phyloP scores from a whole-genome alignment of 2,113 vertebrate species.

The Heliornis fulica region DNA sequence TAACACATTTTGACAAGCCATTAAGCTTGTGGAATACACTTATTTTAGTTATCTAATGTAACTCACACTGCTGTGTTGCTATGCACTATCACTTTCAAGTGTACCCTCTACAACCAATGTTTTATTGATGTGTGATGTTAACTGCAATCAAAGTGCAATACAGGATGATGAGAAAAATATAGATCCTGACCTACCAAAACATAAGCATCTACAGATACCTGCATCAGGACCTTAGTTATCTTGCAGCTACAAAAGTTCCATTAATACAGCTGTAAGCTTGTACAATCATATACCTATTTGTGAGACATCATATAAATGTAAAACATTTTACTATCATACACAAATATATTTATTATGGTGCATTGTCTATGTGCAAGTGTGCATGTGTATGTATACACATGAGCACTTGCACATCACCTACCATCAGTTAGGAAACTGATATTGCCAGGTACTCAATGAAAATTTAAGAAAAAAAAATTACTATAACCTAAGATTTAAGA shows the following conservation, averaged over 20 bases:
- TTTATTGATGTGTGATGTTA: not conserved
- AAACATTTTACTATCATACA: not conserved
- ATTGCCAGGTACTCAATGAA: not conserved
- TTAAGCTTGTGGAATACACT: not conserved
- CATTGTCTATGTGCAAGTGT: no score
- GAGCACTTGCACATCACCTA: not conserved
- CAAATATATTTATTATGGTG: not conserved
- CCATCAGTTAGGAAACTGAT: not conserved
- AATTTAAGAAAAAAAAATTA: not conserved
- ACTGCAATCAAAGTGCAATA: not conserved
- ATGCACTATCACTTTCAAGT: not conserved
- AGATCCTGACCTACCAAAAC: not conserved
- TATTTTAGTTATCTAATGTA: not conserved
- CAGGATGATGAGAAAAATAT: not conserved
- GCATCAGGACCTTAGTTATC: not conserved
- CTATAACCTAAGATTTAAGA: not conserved
- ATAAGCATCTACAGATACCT: not conserved
- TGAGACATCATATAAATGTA: not conserved
- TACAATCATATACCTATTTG: not conserved
- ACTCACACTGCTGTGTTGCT: not conserved
- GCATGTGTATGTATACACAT: no score
- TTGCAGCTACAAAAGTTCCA: not conserved
- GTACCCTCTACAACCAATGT: not conserved
- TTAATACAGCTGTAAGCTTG: not conserved
- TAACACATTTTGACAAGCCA: not conserved